A percentile compares a stretch with the other conserved stretches of the same genome.
phyloP scores from a whole-genome alignment of 2,888 invertebrate species.

The Troides oblongomaculatus region DNA sequence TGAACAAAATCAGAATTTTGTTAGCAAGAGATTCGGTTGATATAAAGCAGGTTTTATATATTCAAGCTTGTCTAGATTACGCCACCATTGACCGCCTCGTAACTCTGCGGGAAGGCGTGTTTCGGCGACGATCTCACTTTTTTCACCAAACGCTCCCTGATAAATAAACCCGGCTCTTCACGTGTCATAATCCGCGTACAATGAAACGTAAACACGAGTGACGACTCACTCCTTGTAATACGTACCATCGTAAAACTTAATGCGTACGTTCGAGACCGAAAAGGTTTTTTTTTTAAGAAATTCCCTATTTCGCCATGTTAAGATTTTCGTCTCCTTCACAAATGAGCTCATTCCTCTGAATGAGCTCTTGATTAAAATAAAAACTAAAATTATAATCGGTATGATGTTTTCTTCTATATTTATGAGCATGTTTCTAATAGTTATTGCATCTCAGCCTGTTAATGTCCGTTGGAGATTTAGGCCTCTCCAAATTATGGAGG shows the following conservation, averaged over 20 bases:
- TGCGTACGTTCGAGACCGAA: conserved; percentile 40
- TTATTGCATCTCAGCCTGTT: too few species aligned
- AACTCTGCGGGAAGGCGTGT: conserved; percentile 35
- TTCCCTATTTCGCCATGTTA: conserved; percentile 3
- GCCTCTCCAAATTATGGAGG: too few species aligned
- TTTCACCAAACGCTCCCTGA: conserved; percentile 53
- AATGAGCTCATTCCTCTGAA: conserved; percentile 12
- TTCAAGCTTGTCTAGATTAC: conserved; percentile 24
- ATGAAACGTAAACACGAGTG: conserved; percentile 70
- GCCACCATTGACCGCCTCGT: conserved; percentile 25
- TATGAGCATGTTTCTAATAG: not conserved
- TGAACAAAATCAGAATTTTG: conserved; percentile 1
- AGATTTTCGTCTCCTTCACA: conserved; percentile 5
- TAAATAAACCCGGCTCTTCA: conserved; percentile 64
- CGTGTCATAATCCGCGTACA: conserved; percentile 75
- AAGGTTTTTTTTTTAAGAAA: not conserved
- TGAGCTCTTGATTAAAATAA: conserved; percentile 6
- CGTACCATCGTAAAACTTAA: conserved; percentile 64
- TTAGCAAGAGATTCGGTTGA: conserved; percentile 2
- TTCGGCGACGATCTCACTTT: conserved; percentile 39
- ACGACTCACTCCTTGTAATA: conserved; percentile 69
- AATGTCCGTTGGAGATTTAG: too few species aligned
- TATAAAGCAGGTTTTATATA: conserved; percentile 13
- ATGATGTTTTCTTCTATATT: not conserved
- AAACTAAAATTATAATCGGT: not conserved